These are phyloP conservation scores for Encarsia formosa DNA, from an alignment of 2,888 invertebrate species.

Conservation along the genomic window DNA sequence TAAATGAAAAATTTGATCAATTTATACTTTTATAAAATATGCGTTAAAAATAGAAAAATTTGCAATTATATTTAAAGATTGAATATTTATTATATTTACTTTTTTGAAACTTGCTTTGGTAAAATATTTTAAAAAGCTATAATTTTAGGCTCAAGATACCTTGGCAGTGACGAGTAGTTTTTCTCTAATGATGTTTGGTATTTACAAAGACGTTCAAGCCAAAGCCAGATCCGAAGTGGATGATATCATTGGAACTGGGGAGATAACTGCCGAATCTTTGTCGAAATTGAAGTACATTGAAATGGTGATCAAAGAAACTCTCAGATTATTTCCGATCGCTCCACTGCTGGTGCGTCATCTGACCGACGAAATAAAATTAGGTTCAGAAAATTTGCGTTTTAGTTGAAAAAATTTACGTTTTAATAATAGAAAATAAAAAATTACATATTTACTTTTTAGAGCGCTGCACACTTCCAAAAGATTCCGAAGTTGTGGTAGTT, in stretches of 20 bases:
- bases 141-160: slow-evolving; percentile 32
- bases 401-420: too few relatives aligned
- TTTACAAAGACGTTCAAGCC: slow-evolving; percentile 27
- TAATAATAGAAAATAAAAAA: too few relatives aligned
- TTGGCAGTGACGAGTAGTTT: slow-evolving; percentile 27
- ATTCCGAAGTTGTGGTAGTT: slow-evolving; percentile 26
- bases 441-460: slow-evolving; percentile 25
- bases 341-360: slow-evolving; percentile 28
- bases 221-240: slow-evolving; percentile 28
- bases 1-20: too few relatives aligned
- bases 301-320: slow-evolving; percentile 31
- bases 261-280: slow-evolving; percentile 20
- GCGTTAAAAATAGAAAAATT: too few relatives aligned
- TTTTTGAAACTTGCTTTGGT: too few relatives aligned
- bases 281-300: slow-evolving; percentile 29
- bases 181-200: slow-evolving; percentile 29
- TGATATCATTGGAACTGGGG: slow-evolving; percentile 15
- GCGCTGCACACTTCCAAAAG: slow-evolving; percentile 28
- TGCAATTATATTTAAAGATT: background rate
- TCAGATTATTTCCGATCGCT: slow-evolving; percentile 32
- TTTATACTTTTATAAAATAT: too few relatives aligned
- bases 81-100: too few relatives aligned
- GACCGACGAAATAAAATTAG: slow-evolving; percentile 23
- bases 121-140: background rate
- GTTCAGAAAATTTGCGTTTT: too few relatives aligned